Evolutionary conservation across 2,113 vertebrate genomes (phyloP).

Genomic region (Stigmatopora nigra): DNA sequence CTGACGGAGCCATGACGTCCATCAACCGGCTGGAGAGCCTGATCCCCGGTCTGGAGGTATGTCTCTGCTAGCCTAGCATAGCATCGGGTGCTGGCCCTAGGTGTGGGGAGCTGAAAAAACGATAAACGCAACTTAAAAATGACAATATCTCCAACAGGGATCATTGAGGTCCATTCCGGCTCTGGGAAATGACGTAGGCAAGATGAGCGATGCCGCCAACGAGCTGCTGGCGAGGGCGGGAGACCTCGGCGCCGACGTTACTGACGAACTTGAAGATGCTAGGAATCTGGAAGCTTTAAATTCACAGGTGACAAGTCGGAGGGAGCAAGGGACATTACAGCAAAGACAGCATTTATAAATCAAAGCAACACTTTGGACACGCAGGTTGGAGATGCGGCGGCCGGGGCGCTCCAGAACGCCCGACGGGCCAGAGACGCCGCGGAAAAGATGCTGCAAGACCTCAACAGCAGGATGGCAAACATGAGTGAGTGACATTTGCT

Average conservation of each 20-base stretch:
- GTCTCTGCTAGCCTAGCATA: not conserved
- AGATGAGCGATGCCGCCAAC: constrained; percentile 26
- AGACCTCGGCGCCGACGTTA: not conserved
- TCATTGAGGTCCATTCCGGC: constrained; percentile 10
- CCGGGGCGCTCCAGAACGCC: constrained; percentile 54
- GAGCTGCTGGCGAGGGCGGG: constrained; percentile 9
- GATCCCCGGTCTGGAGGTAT: constrained; percentile 73
- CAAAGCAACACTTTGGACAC: not conserved
- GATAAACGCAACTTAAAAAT: not conserved
- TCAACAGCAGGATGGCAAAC: constrained; percentile 69
- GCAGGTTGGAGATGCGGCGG: constrained; percentile 42
- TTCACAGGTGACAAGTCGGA: constrained; percentile 40
- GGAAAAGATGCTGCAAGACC: constrained; percentile 49
- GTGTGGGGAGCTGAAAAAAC: too few relatives aligned
- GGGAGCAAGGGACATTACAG: too few relatives aligned
- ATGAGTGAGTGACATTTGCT: constrained; percentile 72
- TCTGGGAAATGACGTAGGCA: constrained; percentile 28
- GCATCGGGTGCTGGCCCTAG: not conserved
- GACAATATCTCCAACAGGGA: constrained; percentile 46
- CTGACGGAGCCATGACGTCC: constrained; percentile 35
- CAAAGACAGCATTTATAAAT: not conserved
- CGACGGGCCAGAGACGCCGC: constrained; percentile 52
- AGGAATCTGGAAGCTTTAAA: constrained; percentile 17
- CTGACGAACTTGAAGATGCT: not conserved
- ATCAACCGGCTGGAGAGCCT: constrained; percentile 54